Percentiles rank a stretch among this genome's conserved stretches.
Evolutionary conservation across 2,888 invertebrate genomes (phyloP).

Genomic region (Lasioglossum pauxillum): DNA sequence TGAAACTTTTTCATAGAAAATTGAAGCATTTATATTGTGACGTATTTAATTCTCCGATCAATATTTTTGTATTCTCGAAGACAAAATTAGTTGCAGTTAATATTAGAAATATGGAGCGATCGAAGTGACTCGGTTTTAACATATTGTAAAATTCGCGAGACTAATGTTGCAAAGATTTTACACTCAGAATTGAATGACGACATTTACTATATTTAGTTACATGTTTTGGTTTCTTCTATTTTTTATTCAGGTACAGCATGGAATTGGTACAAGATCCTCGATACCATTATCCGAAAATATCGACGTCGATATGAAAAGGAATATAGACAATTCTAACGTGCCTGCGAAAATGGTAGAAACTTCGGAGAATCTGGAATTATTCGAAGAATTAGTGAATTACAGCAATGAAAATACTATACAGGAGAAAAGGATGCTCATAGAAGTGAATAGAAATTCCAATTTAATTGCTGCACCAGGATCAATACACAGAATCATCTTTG

Average conservation of each 20-base stretch:
- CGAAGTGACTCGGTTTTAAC: background rate
- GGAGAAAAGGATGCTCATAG: constrained; percentile 66
- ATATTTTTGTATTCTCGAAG: background rate
- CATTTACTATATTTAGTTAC: background rate
- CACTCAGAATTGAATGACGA: background rate
- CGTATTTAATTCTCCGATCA: background rate
- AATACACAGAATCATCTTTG: constrained; percentile 86
- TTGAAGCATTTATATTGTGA: background rate
- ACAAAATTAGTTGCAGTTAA: background rate
- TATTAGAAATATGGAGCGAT: background rate
- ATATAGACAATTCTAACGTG: background rate
- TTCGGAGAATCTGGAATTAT: constrained; percentile 58
- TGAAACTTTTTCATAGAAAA: background rate
- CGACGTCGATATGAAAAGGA: constrained; percentile 17
- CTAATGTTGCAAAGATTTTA: background rate
- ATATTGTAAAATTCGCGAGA: background rate
- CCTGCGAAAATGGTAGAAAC: constrained; percentile 42
- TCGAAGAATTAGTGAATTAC: constrained; percentile 67
- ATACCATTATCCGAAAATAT: constrained; percentile 36
- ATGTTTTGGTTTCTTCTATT: background rate
- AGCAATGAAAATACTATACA: constrained; percentile 51
- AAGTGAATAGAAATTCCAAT: constrained; percentile 76
- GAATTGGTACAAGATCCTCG: constrained; percentile 47
- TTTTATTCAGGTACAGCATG: constrained; percentile 22
- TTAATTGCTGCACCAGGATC: constrained; percentile 77